Base-by-base conservation (phyloP, 2,888 invertebrate species). In the Macaria liturata region DNA sequence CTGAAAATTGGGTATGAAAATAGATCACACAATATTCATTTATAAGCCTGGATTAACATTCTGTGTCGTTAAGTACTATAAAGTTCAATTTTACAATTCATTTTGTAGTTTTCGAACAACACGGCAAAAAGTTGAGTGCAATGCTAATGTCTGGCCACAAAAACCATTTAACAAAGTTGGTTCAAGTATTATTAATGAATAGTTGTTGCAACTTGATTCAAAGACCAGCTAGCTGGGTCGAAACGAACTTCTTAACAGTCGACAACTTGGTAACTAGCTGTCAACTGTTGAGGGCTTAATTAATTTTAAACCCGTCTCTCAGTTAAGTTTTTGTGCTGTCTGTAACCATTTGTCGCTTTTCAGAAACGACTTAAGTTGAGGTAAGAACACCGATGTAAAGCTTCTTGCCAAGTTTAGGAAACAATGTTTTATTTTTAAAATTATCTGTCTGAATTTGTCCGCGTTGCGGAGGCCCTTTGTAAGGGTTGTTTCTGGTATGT, bases 251-350 rank as follows among this genome's bases (percentile, higher is more conserved):
- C 49, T 58, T 54, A 54, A 32, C 43, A 56, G 50, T 56, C 52
- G 30, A 32, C 46, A 51, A 59, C 52, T 60, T 30, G 49, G 46
- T 46, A 51, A 51, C 51, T 51, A n/a, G 20, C 45, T 49, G 55
- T 60, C 59, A 52, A 60, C 52, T 60, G 55, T 56, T 49, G 20
- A 56, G 40, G 59, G 55, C 48, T 60, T 60, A 56, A 56, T 60
- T 55, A 60, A 60, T 60, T 54, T 55, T 49, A 60, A 49, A 43
- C 55, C 46, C 31, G 39, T 49, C 55, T 58, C 51, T 47, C 46
- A 32, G 32, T 42, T 51, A 46, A 52, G 45, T 60, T 60, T 59
- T 60, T 60, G 54, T 51, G 4, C 48, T 49, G n/a, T 52, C 52
- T 45, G 46, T 20, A 44, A 20, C 3, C 9, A 54, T 47, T 32